Evolutionary conservation across 2,888 invertebrate genomes (phyloP).

Genomic region (Lasioglossum calceatum): DNA sequence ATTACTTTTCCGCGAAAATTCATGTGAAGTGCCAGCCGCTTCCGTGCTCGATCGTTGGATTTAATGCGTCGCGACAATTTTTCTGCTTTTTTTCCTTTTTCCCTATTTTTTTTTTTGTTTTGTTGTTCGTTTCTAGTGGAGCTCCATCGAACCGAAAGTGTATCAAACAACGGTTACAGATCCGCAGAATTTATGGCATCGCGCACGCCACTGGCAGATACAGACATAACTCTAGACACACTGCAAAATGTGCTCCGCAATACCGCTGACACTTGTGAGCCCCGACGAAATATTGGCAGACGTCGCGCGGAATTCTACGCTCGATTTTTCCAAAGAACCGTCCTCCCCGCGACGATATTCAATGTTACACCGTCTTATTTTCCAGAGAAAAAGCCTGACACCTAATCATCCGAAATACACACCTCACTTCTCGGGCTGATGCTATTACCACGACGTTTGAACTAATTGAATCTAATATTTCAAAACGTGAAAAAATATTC

Average conservation of each 20-base stretch:
- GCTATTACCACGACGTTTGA: not conserved
- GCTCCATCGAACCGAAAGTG: conserved; percentile 28
- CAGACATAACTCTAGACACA: conserved; percentile 33
- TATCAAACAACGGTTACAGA: conserved; percentile 44
- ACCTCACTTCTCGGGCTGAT: not conserved
- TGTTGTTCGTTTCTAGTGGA: not conserved
- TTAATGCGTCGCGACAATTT: not conserved
- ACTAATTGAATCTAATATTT: not conserved
- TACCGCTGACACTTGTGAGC: conserved; percentile 48
- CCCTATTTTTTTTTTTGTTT: not conserved
- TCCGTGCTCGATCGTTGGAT: not conserved
- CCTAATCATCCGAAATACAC: not conserved
- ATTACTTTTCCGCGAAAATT: not conserved
- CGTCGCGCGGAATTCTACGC: conserved; percentile 15
- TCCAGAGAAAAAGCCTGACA: not conserved
- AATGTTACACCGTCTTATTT: not conserved
- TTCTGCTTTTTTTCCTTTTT: not conserved
- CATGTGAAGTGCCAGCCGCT: not conserved
- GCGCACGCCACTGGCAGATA: conserved; percentile 17
- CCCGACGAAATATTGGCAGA: conserved; percentile 44
- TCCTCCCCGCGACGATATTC: not conserved
- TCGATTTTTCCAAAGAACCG: not conserved
- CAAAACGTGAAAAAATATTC: not conserved
- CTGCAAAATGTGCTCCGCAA: conserved; percentile 33
- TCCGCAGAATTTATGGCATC: conserved; percentile 38